These are phyloP conservation scores for Nomada fucata DNA, from an alignment of 2,888 invertebrate genomes.

Conservation along the genomic window DNA sequence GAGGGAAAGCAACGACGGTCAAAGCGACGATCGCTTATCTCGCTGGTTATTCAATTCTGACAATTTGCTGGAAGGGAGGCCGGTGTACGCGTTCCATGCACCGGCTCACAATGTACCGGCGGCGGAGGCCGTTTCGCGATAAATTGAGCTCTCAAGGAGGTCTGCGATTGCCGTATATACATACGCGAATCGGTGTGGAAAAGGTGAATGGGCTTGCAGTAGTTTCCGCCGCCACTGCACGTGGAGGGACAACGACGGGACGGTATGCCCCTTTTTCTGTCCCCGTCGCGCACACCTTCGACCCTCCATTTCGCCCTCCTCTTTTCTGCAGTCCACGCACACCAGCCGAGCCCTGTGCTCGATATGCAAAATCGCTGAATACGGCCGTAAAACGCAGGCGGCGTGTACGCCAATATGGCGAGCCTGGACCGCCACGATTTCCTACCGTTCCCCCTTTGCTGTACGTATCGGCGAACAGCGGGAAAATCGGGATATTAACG, in stretches of 20 bases:
- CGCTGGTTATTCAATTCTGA: constrained; percentile 75
- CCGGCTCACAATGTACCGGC: constrained; percentile 53
- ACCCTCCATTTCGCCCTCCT: background rate
- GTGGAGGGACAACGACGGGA: constrained; percentile 63
- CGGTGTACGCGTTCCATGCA: constrained; percentile 29
- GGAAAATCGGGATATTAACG: constrained; percentile 77
- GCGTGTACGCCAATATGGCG: constrained; percentile 81
- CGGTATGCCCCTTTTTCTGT: constrained; percentile 34
- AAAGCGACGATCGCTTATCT: constrained; percentile 70
- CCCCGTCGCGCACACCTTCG: background rate
- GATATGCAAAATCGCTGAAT: constrained; percentile 83
- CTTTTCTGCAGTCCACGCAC: constrained; percentile 60
- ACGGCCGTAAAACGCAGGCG: constrained; percentile 82
- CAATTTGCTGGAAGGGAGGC: constrained; percentile 59
- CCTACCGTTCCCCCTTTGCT: constrained; percentile 41
- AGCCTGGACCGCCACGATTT: constrained; percentile 69
- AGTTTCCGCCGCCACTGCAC: constrained; percentile 49
- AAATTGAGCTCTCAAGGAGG: constrained; percentile 73
- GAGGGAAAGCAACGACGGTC: constrained; percentile 48
- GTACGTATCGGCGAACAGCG: constrained; percentile 48
- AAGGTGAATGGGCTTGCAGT: constrained; percentile 65
- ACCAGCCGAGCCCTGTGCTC: constrained; percentile 57
- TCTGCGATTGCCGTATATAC: constrained; percentile 65
- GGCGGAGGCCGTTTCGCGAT: constrained; percentile 65
- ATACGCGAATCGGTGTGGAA: constrained; percentile 67